Evolutionary conservation across 2,888 invertebrate species (phyloP).

Genomic region (Entomobrya proxima): DNA sequence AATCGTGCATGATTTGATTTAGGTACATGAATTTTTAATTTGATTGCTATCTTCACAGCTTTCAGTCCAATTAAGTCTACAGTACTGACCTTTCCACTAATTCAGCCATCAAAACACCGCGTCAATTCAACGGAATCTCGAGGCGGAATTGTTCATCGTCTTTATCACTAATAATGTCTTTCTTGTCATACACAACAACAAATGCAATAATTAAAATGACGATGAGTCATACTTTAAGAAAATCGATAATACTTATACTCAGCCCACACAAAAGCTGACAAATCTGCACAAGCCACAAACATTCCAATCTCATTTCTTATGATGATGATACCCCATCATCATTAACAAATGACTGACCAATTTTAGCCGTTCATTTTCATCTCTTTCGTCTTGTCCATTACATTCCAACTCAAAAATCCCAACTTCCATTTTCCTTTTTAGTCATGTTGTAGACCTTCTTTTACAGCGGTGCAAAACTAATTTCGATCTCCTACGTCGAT

Average conservation of each 20-base stretch:
- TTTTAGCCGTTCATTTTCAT: slow-evolving; percentile 29
- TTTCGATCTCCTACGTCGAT: neutral
- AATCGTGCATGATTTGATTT: neutral
- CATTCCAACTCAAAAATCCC: neutral
- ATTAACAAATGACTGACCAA: slow-evolving; percentile 53
- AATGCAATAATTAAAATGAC: neutral
- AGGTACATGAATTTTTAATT: neutral
- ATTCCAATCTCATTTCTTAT: neutral
- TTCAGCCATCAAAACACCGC: neutral
- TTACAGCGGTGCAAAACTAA: neutral
- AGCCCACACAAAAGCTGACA: slow-evolving; percentile 2
- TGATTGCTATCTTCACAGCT: neutral
- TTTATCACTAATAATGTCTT: neutral
- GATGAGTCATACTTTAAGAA: neutral
- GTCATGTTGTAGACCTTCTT: slow-evolving; percentile 55
- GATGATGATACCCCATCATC: slow-evolving; percentile 21
- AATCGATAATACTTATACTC: neutral
- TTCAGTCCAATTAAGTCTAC: slow-evolving; percentile 7
- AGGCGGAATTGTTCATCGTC: slow-evolving; percentile 16
- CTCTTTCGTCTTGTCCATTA: neutral
- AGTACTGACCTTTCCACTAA: slow-evolving; percentile 20
- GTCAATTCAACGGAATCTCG: neutral
- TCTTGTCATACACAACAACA: neutral
- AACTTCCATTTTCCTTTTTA: slow-evolving; percentile 43
- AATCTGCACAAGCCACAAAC: neutral